Conservation (phyloP, 2,797 vertebrate genomes). For the Tokudaia tokunoshimensis region DNA sequence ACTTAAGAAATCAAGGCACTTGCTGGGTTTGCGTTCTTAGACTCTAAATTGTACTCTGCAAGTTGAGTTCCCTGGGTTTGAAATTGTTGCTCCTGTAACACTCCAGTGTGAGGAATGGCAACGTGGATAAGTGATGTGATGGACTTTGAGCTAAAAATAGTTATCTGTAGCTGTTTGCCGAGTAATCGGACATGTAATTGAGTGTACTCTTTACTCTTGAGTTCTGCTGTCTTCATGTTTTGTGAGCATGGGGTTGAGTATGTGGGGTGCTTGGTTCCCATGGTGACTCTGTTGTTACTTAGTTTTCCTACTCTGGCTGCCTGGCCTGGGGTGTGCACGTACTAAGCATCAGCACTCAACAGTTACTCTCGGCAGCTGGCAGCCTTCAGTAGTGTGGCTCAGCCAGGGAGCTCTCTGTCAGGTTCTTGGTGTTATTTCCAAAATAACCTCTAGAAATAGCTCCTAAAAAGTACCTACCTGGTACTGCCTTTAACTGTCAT, state of each 20-base stretch:
- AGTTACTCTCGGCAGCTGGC: background rate
- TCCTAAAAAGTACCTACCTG: background rate
- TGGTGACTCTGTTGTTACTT: too few relatives aligned
- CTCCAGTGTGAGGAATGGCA: background rate
- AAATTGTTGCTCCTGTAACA: background rate
- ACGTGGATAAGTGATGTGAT: background rate
- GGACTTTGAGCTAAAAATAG: background rate
- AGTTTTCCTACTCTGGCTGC: background rate
- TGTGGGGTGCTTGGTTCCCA: background rate
- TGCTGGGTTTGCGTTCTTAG: too few relatives aligned
- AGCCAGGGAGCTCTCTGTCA: rapidly evolving
- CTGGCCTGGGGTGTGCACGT: background rate
- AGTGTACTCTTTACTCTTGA: background rate
- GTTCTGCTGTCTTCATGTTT: background rate
- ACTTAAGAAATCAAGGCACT: background rate
- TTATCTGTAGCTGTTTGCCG: background rate
- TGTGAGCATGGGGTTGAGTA: too few relatives aligned
- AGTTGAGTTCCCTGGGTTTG: background rate
- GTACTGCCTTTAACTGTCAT: background rate
- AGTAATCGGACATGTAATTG: background rate
- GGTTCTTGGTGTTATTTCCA: background rate
- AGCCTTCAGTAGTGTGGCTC: rapidly evolving
- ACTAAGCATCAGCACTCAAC: background rate
- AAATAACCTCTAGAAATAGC: background rate
- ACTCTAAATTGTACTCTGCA: background rate